Conservation (phyloP, 2,888 invertebrate species). For the Crocallis elinguaria region DNA sequence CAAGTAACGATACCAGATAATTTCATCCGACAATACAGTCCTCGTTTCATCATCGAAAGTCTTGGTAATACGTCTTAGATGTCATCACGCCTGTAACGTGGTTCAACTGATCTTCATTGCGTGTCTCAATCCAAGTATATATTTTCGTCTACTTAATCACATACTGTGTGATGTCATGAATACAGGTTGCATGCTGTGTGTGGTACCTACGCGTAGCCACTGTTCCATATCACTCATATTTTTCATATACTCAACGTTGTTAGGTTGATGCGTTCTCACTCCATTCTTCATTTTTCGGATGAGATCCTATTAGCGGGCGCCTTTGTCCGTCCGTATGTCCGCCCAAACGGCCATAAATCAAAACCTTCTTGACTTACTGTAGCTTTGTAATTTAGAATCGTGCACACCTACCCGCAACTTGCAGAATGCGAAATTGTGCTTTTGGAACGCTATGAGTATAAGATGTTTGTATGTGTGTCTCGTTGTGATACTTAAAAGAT, state of each 20-base stretch:
- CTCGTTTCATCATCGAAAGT: too few species aligned
- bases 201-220: neutral
- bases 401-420: constrained; percentile 36
- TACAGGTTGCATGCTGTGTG: neutral
- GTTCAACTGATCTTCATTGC: too few species aligned
- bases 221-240: constrained; percentile 8
- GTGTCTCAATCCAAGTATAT: too few species aligned
- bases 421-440: constrained; percentile 28
- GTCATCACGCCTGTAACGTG: too few species aligned
- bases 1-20: neutral
- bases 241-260: constrained; percentile 2
- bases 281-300: constrained; percentile 35
- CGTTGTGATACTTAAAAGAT: constrained; percentile 3
- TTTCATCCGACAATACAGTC: neutral
- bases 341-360: constrained; percentile 40
- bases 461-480: neutral
- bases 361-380: constrained; percentile 40
- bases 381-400: constrained; percentile 40
- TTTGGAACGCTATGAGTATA: constrained; percentile 8
- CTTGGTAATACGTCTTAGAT: too few species aligned
- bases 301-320: constrained; percentile 41
- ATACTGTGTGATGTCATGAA: too few species aligned
- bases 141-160: neutral
- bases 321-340: constrained; percentile 37
- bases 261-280: constrained; percentile 27